A percentile compares a stretch with the other conserved stretches of the same genome.
phyloP scores from a whole-genome alignment of 2,888 invertebrate species.

The Brassicogethes aeneus region DNA sequence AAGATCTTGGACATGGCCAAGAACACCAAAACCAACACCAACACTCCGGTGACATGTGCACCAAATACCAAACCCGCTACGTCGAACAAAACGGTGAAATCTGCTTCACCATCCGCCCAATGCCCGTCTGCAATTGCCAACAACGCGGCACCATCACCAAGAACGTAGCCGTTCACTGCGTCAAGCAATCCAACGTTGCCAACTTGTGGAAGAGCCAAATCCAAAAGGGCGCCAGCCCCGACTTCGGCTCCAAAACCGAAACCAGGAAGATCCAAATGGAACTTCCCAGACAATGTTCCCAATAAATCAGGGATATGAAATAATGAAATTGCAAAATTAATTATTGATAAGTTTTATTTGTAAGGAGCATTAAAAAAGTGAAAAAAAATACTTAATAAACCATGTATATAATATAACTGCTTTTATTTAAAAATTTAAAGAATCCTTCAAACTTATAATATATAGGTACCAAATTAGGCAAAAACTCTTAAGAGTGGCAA shows the following conservation, averaged over 20 bases:
- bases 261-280: conserved; percentile 29
- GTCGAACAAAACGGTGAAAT: conserved; percentile 42
- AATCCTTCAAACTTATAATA: too few relatives aligned
- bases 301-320: too few relatives aligned
- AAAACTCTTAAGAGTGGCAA: too few relatives aligned
- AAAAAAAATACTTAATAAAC: too few relatives aligned
- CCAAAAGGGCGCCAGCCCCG: conserved; percentile 41
- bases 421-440: too few relatives aligned
- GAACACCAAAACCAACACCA: conserved; percentile 15
- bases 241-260: conserved; percentile 37
- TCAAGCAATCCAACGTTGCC: conserved; percentile 22
- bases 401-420: too few relatives aligned
- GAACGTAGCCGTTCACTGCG: conserved; percentile 39
- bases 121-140: conserved; percentile 48
- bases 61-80: conserved; percentile 43
- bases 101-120: conserved; percentile 50
- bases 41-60: conserved; percentile 25
- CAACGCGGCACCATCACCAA: conserved; percentile 30
- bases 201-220: conserved; percentile 33
- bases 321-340: too few relatives aligned
- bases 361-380: too few relatives aligned
- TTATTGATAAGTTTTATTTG: too few relatives aligned
- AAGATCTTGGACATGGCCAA: conserved; percentile 36
- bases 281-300: conserved; percentile 39
- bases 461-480: too few relatives aligned